Percentiles rank a stretch among this genome's conserved stretches.
phyloP scores from a whole-genome alignment of 2,797 vertebrate genomes.

The Spinibarbus caldwelli region DNA sequence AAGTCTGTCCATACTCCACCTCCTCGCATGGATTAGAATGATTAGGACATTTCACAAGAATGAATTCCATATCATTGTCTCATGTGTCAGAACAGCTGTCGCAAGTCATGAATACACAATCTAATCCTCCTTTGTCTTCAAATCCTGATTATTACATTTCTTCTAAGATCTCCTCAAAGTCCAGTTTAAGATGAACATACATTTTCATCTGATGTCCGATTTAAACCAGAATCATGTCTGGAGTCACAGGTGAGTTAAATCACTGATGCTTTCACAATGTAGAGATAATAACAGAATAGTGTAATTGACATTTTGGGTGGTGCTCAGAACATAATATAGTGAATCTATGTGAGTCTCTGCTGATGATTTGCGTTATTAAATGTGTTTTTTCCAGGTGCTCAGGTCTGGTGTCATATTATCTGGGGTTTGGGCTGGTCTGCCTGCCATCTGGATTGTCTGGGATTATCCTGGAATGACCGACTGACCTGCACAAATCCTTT shows the following conservation, averaged over 20 bases:
- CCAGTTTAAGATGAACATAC: neutral
- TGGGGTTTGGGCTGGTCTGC: constrained; percentile 31
- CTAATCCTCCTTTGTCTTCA: neutral
- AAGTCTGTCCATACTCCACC: neutral
- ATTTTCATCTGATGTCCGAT: neutral
- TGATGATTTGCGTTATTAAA: constrained; percentile 8
- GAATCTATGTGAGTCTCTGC: neutral
- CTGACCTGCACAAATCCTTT: constrained; percentile 50
- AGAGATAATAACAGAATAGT: neutral
- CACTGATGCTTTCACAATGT: neutral
- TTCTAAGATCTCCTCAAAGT: neutral
- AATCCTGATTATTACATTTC: neutral
- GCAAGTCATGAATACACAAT: neutral
- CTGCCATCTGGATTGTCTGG: constrained; percentile 41
- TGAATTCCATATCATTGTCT: constrained; percentile 12
- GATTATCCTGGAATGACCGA: constrained; percentile 46
- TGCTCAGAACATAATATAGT: neutral
- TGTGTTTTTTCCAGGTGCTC: neutral
- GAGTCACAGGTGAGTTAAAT: neutral
- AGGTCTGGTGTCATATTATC: constrained; percentile 18
- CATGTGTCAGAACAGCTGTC: neutral
- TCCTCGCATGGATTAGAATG: constrained; percentile 16
- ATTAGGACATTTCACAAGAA: constrained; percentile 22
- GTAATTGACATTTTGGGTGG: neutral
- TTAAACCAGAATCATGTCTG: neutral